Conservation (phyloP, 2,888 invertebrate species). For the Cantharis lateralis region DNA sequence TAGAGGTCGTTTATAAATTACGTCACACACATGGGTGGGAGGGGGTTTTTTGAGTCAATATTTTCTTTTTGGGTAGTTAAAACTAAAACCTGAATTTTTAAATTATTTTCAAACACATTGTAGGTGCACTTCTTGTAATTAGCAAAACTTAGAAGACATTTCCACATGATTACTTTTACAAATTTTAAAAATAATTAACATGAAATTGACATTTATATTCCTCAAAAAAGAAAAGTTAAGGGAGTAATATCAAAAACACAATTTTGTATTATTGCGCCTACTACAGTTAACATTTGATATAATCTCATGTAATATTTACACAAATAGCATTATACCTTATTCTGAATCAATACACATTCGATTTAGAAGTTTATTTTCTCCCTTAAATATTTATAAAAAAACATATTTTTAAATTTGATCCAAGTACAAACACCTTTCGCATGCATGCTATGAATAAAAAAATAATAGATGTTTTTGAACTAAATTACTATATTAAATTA, state of each 20-base stretch:
- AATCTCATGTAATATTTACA: neutral
- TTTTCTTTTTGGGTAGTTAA: no score
- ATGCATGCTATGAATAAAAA: neutral
- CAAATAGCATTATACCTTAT: neutral
- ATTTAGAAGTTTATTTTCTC: neutral
- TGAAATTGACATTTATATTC: neutral
- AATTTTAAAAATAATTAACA: neutral
- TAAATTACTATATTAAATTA: no score
- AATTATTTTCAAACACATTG: no score
- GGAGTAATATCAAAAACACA: neutral
- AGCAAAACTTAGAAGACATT: neutral
- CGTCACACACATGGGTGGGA: no score
- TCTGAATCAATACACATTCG: neutral
- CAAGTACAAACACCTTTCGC: neutral
- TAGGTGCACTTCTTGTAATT: neutral
- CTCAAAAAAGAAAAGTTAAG: neutral
- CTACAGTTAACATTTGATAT: neutral
- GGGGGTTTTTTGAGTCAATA: no score
- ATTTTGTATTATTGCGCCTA: neutral
- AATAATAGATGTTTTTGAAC: no score
- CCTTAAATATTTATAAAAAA: neutral
- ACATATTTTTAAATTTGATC: neutral
- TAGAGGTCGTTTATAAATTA: no score
- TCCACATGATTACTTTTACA: neutral
- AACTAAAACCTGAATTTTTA: no score